Conservation (phyloP, 2,113 vertebrate species). For the Tenrec ecaudatus region DNA sequence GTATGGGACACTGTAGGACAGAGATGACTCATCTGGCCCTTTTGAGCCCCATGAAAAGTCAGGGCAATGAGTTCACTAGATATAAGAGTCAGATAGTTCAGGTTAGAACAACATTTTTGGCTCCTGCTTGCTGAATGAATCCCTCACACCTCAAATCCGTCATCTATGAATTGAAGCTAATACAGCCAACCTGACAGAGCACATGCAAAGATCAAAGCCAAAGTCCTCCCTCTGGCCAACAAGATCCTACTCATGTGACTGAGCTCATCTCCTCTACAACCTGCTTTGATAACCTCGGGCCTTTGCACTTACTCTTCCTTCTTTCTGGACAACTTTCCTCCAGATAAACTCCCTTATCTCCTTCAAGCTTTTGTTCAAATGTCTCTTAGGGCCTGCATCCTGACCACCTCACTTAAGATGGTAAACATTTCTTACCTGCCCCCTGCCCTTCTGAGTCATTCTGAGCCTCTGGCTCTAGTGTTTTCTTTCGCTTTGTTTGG, state of each 20-base stretch:
- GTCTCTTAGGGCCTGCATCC: not conserved
- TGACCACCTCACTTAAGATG: not conserved
- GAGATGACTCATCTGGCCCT: not conserved
- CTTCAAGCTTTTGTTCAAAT: not conserved
- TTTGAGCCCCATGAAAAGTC: not conserved
- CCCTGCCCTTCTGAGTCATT: not conserved
- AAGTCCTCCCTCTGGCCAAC: not conserved
- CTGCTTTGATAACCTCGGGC: not conserved
- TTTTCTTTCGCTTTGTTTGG: not conserved
- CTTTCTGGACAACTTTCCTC: not conserved
- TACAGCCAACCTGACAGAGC: not conserved
- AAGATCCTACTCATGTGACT: not conserved
- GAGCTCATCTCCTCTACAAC: fast-evolving
- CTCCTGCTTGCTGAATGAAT: not conserved
- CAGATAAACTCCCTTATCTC: not conserved
- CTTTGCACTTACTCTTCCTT: not conserved
- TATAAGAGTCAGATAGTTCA: not conserved
- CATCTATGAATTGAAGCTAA: not conserved
- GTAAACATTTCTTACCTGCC: not conserved
- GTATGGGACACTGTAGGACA: not conserved
- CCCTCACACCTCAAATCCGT: not conserved
- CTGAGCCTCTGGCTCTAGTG: not conserved
- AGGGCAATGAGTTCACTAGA: fast-evolving
- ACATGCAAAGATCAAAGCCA: not conserved
- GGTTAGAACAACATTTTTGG: not conserved